These are phyloP conservation scores for Habroteleia sp. DNA, from an alignment of 2,888 invertebrate species.

Conservation along the genomic window DNA sequence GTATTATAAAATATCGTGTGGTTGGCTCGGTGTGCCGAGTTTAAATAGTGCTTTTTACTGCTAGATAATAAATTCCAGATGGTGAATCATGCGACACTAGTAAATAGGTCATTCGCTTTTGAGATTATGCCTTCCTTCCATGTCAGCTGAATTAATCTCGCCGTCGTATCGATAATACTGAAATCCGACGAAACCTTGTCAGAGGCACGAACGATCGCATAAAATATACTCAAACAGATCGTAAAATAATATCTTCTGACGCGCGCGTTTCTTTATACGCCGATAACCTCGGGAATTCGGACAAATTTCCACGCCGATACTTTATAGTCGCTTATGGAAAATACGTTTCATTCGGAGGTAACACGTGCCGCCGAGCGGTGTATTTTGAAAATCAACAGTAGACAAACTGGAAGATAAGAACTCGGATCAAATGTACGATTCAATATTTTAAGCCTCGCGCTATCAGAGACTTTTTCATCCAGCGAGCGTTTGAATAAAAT, in stretches of 20 bases:
- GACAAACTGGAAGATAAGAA: constrained; percentile 27
- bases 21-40: constrained; percentile 13
- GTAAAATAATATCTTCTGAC: constrained; percentile 50
- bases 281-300: constrained; percentile 42
- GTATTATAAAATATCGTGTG: constrained; percentile 30
- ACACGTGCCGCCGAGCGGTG: constrained; percentile 30
- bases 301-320: constrained; percentile 37
- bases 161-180: constrained; percentile 46
- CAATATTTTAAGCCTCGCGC: constrained; percentile 39
- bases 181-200: constrained; percentile 52
- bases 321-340: constrained; percentile 26
- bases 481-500: constrained; percentile 13
- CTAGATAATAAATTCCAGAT: constrained; percentile 67
- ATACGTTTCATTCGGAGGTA: constrained; percentile 16
- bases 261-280: constrained; percentile 29
- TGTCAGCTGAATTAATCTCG: constrained; percentile 57
- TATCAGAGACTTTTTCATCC: constrained; percentile 20
- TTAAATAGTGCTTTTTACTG: constrained; percentile 50
- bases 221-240: constrained; percentile 49
- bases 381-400: constrained; percentile 47
- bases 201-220: constrained; percentile 54
- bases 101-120: constrained; percentile 68
- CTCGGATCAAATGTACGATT: constrained; percentile 31
- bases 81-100: constrained; percentile 68
- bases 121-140: constrained; percentile 49